Base-by-base conservation (phyloP, 2,888 invertebrate genomes). In the Tridacna crocea region DNA sequence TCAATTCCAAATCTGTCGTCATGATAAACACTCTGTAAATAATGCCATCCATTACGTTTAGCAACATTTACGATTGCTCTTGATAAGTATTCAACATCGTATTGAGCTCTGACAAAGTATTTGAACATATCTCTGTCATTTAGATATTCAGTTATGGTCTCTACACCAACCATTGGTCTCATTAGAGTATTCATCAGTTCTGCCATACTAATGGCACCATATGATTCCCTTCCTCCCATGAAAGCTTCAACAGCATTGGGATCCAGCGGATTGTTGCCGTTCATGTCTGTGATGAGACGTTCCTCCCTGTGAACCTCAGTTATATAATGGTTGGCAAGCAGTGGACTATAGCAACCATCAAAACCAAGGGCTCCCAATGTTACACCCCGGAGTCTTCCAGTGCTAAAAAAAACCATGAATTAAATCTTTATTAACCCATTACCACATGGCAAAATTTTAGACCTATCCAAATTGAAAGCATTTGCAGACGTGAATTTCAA, bases 121-220 rank as follows among this genome's bases (percentile, higher is more conserved):
- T 90, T 88, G 77, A 89, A 92, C 58, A 68, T 79, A 46, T 84
- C 82, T 36, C 75, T 81, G 48, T 90, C 84, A 47, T 87, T 79
- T 17, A 93, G 87, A 19, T 78, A 68, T 12, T 84, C 73, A 8
- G 90, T 85, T 0, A 87, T 87, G 0, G 92, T 91, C 12, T 88
- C 84, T 46, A 91, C 91, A 0, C 90, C 90, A 24, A 94, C 89
- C 91, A 96, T 95, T 0, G 96, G 96, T 73, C 95, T 92, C 91
- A 84, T 88, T 24, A 96, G 95, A 19, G 95, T 92, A 63, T 95
- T 93, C 86, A 96, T 93, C 36, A 96, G 93, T 74, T 95, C 95
- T 2, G 92, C 91, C 75, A 93, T 76, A 2, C 88, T 84, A 2
- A 91, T 26, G 0, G 92, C 91, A 36, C 75, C 36, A 27, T 66